Conservation (phyloP, 2,113 vertebrate genomes). For the Toxotes jaculatrix region DNA sequence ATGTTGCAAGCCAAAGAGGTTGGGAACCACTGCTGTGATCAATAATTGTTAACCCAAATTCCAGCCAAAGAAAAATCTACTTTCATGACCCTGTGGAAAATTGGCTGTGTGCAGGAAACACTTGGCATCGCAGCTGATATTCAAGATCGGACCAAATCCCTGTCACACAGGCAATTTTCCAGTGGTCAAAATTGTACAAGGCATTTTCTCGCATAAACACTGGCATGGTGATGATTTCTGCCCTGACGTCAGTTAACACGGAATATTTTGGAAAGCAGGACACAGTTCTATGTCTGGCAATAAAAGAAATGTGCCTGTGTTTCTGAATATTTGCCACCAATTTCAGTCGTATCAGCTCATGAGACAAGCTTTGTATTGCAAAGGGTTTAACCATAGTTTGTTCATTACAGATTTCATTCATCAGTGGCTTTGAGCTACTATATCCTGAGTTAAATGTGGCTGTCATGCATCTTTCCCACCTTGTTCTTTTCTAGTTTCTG, state of each 20-base stretch:
- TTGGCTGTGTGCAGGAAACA: not conserved
- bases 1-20: not conserved
- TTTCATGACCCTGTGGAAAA: not conserved
- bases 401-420: too few relatives aligned
- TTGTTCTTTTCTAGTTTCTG: constrained; percentile 97
- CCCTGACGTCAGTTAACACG: not conserved
- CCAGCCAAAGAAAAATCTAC: not conserved
- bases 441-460: not conserved
- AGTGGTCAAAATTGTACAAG: not conserved
- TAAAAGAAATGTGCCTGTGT: not conserved
- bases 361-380: not conserved
- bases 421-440: not conserved
- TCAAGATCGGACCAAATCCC: constrained; percentile 17
- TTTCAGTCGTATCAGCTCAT: not conserved
- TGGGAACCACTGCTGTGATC: not conserved
- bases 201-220: not conserved
- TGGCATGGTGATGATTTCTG: constrained; percentile 2
- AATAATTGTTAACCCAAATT: not conserved
- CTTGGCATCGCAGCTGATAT: constrained; percentile 10
- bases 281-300: not conserved
- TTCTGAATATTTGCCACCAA: not conserved
- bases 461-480: constrained; percentile 78
- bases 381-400: too few relatives aligned
- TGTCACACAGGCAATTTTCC: constrained; percentile 14
- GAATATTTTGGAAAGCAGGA: constrained; percentile 2